Evolutionary conservation across 2,113 vertebrate genomes (phyloP), one percentile per base, ranked within the genome.

Genomic region (Pangasianodon hypophthalmus): DNA sequence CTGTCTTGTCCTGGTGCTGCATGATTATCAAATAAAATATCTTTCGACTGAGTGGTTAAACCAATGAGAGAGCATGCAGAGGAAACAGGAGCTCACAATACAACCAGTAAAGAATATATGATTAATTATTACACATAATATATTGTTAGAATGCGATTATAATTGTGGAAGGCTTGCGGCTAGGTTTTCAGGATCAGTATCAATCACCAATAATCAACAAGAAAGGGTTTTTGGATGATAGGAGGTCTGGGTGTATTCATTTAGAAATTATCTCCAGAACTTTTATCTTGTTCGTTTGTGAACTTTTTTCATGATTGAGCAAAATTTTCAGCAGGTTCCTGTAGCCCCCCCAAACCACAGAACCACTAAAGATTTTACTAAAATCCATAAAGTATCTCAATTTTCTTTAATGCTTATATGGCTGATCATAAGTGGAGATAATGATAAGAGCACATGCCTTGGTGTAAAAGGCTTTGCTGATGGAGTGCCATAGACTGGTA

Each of bases 401-500:
- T 58, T 56, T 88, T 56, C 58, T 80, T 87, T 85, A 90, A 86
- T 81, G 73, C 32, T 48, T 81, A 83, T 6, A 58, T 41, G 75
- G 79, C 56, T 69, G 85, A 32, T 69, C 37, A 46, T 87, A 81
- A 80, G 75, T 73, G 75, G 84, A 56, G 44, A 32, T 87, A 41
- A 90, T 52, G 83, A 24, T 86, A 86, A 89, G 52, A 88, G 77
- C 44, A 71, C 73, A 67, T 29, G 32, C 13, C 32, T 56, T 54
- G 18, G n/a, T 80, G 21, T 75, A 88, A 88, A 91, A 86, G 90
- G 54, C 32, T 83, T 44, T 73, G 32, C 32, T 83, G 75, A 82
- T 67, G 84, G 48, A 88, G 48, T 5, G 56, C 29, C n/a, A 14
- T 21, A 73, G 19, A 3, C 58, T 21, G 52, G 56, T 18, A 81